These are phyloP conservation scores for Streptopelia turtur DNA, from an alignment of 2,797 vertebrate species.

Conservation along the genomic window DNA sequence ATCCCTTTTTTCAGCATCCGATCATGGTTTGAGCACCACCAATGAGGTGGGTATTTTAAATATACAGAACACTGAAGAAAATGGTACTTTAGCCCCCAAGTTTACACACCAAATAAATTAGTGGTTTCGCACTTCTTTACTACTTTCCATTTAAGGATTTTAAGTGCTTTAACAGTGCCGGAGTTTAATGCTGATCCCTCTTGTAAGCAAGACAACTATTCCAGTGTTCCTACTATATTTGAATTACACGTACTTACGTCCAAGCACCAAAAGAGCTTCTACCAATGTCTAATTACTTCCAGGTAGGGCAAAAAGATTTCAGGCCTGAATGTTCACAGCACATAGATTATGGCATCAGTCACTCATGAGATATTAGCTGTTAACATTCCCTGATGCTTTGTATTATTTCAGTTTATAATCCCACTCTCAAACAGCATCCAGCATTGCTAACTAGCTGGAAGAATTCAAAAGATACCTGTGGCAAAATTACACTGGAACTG, in stretches of 20 bases:
- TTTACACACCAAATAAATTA: conserved; percentile 19
- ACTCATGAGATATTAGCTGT: not conserved
- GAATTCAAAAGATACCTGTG: not conserved
- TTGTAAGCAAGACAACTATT: not conserved
- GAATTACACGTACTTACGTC: not conserved
- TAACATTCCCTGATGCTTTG: not conserved
- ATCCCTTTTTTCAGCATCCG: not conserved
- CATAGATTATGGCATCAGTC: not conserved
- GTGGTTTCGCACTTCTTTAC: not conserved
- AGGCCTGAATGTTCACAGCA: not conserved
- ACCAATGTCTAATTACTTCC: conserved; percentile 1
- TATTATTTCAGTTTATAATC: not conserved
- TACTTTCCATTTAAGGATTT: not conserved
- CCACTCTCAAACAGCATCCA: not conserved
- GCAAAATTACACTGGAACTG: not conserved
- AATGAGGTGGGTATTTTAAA: not conserved
- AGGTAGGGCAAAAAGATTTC: not conserved
- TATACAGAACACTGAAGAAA: not conserved
- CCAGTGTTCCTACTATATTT: not conserved
- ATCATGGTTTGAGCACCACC: not conserved
- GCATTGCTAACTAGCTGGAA: not conserved
- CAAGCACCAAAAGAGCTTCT: conserved; percentile 1
- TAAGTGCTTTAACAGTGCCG: not conserved
- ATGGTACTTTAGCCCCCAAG: not conserved
- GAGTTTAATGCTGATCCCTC: conserved; percentile 17